Conservation (phyloP, 2,797 vertebrate genomes). For the Catharus ustulatus region DNA sequence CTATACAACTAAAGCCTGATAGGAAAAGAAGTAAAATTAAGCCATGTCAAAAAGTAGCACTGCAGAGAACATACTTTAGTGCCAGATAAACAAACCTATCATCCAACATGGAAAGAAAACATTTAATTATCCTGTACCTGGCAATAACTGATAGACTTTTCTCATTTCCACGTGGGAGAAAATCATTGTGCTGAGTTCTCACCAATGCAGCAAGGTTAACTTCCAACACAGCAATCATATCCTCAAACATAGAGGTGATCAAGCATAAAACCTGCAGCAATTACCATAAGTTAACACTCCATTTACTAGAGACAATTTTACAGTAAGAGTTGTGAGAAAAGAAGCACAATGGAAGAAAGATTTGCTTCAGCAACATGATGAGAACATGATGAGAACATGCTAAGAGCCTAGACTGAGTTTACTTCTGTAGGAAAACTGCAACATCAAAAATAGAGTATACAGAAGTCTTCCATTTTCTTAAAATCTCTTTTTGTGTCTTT, state of each 20-base stretch:
- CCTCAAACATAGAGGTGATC: slow-evolving; percentile 83
- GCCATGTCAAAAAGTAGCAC: not conserved
- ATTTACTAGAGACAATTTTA: not conserved
- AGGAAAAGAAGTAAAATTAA: not conserved
- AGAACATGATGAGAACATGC: not conserved
- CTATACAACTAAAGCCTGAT: not conserved
- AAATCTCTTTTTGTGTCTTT: not conserved
- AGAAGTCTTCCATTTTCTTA: not conserved
- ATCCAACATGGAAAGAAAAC: not conserved
- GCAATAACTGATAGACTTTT: slow-evolving; percentile 79
- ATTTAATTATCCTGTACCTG: slow-evolving; percentile 75
- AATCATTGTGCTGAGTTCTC: slow-evolving; percentile 28
- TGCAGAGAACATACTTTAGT: not conserved
- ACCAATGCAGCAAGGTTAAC: slow-evolving; percentile 48
- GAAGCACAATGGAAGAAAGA: not conserved
- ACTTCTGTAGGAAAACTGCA: not conserved
- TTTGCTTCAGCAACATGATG: not conserved
- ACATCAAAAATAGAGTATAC: not conserved
- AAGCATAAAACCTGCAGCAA: slow-evolving; percentile 80
- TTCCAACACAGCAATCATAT: slow-evolving; percentile 77
- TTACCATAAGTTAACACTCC: not conserved
- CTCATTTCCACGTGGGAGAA: not conserved
- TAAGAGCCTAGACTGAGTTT: not conserved
- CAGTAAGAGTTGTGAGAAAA: not conserved
- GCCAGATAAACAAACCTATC: not conserved